A percentile compares a stretch with the other conserved stretches of the same genome.
These are phyloP conservation scores for Conus betulinus DNA, from an alignment of 1,140 invertebrate species.

Conservation along the genomic window DNA sequence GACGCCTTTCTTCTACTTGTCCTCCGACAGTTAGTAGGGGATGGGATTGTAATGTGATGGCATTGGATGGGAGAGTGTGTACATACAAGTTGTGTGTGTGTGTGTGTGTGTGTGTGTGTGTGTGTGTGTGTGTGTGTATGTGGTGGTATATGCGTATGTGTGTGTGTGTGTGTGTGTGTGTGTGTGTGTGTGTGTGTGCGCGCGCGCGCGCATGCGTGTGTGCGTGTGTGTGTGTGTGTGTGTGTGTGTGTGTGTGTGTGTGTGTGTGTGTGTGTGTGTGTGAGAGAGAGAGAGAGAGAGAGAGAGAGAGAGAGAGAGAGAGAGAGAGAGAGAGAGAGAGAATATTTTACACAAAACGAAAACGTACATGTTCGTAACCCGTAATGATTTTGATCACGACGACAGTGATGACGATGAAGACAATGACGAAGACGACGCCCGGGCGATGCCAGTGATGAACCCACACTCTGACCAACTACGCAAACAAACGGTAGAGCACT, in stretches of 20 bases:
- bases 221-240: neutral
- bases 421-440: no score
- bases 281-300: neutral
- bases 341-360: neutral
- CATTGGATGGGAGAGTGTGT: neutral
- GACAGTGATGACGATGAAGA: no score
- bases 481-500: no score
- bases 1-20: no score
- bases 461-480: no score
- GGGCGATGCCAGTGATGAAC: no score
- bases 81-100: no score
- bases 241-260: constrained; percentile 1
- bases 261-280: neutral
- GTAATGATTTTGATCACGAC: no score
- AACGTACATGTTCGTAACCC: neutral
- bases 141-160: neutral
- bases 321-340: no score
- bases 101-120: constrained; percentile 19
- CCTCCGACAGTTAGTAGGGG: no score
- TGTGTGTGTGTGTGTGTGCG: constrained; percentile 15
- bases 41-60: no score
- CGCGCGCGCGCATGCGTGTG: neutral
- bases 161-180: constrained; percentile 12
- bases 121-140: neutral
- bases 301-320: no score